Conservation (phyloP, 2,113 vertebrate genomes). For the Muntiacus reevesi region DNA sequence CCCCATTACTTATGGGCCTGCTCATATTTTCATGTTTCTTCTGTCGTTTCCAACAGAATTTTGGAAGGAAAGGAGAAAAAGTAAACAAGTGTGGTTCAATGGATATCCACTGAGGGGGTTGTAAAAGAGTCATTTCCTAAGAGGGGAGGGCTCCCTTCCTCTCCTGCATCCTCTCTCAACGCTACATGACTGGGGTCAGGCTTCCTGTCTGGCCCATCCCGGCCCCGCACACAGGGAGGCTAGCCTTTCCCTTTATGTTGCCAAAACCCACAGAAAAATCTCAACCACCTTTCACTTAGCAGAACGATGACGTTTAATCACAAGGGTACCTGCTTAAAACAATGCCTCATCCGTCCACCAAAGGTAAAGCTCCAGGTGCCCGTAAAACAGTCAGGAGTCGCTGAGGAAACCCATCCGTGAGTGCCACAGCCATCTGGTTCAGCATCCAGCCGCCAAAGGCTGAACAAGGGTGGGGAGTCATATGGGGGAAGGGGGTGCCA, state of each 20-base stretch:
- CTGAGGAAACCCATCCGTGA: background rate
- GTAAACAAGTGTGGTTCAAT: background rate
- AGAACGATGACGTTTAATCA: background rate
- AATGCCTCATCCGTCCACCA: background rate
- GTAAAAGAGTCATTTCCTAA: background rate
- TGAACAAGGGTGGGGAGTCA: too few relatives aligned
- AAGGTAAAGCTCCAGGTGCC: background rate
- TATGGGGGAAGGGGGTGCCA: fast-evolving
- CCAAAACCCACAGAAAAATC: background rate
- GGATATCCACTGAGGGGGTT: background rate
- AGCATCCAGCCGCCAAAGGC: background rate
- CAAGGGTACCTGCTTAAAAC: background rate
- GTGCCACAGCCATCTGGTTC: background rate
- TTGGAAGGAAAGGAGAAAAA: background rate
- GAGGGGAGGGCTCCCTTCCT: background rate
- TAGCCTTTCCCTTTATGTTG: background rate
- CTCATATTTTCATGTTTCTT: background rate
- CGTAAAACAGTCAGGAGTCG: background rate
- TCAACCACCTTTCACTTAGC: background rate
- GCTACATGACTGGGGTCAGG: background rate
- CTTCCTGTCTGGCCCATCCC: background rate
- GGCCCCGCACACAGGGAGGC: background rate
- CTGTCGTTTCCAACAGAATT: background rate
- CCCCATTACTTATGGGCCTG: background rate
- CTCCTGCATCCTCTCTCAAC: background rate